These are phyloP conservation scores for Eremophila alpestris DNA, from an alignment of 2,797 vertebrate species.

Conservation along the genomic window DNA sequence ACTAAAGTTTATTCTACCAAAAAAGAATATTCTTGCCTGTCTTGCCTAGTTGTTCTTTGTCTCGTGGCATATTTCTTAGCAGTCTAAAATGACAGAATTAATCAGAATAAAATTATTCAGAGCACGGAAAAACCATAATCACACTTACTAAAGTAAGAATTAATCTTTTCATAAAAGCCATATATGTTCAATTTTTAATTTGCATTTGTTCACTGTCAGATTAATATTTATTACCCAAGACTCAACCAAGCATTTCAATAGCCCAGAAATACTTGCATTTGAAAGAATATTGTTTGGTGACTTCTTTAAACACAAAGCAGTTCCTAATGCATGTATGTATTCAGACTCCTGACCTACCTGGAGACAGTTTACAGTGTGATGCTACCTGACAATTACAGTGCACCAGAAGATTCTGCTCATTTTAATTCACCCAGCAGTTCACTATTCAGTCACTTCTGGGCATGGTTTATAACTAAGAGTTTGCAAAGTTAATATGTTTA, in stretches of 20 bases:
- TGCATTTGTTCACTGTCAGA: neutral
- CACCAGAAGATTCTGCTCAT: neutral
- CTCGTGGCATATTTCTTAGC: neutral
- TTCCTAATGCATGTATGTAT: neutral
- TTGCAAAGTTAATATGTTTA: neutral
- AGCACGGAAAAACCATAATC: neutral
- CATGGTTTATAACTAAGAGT: neutral
- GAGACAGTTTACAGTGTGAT: neutral
- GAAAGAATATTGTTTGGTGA: neutral
- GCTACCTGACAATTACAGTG: neutral
- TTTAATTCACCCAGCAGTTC: neutral
- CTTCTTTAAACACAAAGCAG: neutral
- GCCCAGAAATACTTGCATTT: neutral
- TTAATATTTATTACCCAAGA: neutral
- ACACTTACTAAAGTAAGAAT: neutral
- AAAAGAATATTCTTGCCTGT: neutral
- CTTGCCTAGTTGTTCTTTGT: neutral
- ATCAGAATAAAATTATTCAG: neutral
- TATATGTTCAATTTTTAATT: neutral
- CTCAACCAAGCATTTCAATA: neutral
- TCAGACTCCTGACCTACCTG: neutral
- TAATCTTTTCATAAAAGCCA: neutral
- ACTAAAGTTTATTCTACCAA: neutral
- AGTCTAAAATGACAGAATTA: neutral
- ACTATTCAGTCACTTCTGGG: neutral